Conservation (phyloP, 2,888 invertebrate genomes). For the Caenorhabditis becei region DNA sequence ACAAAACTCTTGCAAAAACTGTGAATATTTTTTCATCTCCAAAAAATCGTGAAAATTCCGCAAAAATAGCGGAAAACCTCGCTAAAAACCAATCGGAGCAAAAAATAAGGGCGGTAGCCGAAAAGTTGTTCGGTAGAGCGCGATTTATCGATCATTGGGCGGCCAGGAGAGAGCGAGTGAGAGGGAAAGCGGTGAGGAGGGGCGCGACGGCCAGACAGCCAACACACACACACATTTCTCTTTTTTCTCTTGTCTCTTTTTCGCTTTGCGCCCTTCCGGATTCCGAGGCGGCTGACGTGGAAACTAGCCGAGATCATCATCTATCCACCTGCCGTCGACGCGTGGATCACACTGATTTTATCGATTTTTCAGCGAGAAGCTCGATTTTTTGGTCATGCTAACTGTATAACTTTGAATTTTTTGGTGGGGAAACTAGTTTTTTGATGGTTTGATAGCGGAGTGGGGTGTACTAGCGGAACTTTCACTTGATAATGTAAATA, state of each 20-base stretch:
- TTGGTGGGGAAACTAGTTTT: conserved; percentile 3
- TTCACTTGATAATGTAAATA: conserved; percentile 15
- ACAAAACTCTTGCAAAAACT: not conserved
- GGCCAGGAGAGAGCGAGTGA: conserved; percentile 34
- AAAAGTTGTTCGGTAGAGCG: conserved; percentile 46
- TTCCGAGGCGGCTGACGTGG: conserved; percentile 28
- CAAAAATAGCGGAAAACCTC: not conserved
- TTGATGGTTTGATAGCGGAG: not conserved
- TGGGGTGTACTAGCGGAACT: not conserved
- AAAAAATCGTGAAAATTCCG: not conserved
- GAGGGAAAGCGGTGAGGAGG: conserved; percentile 10
- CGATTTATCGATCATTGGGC: conserved; percentile 42
- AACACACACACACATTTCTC: not conserved
- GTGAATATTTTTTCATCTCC: not conserved
- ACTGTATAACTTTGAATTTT: not conserved
- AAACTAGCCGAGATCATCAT: conserved; percentile 25
- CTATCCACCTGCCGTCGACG: conserved; percentile 33
- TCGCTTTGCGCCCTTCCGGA: conserved; percentile 15
- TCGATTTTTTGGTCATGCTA: not conserved
- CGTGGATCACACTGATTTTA: conserved; percentile 8
- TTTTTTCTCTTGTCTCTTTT: conserved; percentile 25
- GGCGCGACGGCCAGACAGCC: not conserved
- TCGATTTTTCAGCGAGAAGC: conserved; percentile 14
- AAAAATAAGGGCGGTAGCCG: conserved; percentile 48
- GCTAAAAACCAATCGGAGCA: not conserved